Evolutionary conservation across 2,113 vertebrate genomes (phyloP).

Genomic region (Callipepla californica): DNA sequence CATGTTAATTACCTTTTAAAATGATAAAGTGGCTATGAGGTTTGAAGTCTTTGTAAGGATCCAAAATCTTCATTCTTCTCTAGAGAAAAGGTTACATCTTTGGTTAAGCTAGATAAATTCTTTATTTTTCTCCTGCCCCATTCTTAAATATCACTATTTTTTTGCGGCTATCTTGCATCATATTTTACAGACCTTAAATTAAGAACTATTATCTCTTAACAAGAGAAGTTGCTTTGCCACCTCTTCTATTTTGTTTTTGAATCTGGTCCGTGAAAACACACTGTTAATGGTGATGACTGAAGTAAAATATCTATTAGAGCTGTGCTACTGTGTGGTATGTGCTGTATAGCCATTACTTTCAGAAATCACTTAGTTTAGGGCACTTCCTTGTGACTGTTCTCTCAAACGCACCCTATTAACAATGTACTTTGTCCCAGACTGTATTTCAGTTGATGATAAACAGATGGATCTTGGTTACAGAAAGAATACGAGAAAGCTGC

Average conservation of each 20-base stretch:
- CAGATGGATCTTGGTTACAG: slow-evolving; percentile 50
- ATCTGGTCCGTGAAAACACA: neutral
- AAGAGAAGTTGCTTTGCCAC: neutral
- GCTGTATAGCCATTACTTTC: neutral
- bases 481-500: slow-evolving; percentile 38
- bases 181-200: neutral
- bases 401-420: slow-evolving; percentile 54
- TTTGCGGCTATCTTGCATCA: neutral
- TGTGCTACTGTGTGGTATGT: neutral
- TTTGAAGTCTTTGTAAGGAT: neutral
- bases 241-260: neutral
- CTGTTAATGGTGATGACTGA: neutral
- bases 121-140: neutral
- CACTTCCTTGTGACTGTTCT: slow-evolving; percentile 17
- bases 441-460: slow-evolving; percentile 59
- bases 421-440: slow-evolving; percentile 41
- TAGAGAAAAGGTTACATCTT: neutral
- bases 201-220: neutral
- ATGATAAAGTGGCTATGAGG: neutral
- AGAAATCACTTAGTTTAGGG: slow-evolving; percentile 49
- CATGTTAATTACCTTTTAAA: neutral
- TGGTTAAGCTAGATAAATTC: neutral
- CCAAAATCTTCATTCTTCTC: neutral
- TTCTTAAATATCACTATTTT: neutral
- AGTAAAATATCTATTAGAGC: slow-evolving; percentile 31